A percentile compares a stretch with the other conserved stretches of the same genome.
Evolutionary conservation across 2,797 vertebrate genomes (phyloP).

Genomic region (Bradypodion ventrale): DNA sequence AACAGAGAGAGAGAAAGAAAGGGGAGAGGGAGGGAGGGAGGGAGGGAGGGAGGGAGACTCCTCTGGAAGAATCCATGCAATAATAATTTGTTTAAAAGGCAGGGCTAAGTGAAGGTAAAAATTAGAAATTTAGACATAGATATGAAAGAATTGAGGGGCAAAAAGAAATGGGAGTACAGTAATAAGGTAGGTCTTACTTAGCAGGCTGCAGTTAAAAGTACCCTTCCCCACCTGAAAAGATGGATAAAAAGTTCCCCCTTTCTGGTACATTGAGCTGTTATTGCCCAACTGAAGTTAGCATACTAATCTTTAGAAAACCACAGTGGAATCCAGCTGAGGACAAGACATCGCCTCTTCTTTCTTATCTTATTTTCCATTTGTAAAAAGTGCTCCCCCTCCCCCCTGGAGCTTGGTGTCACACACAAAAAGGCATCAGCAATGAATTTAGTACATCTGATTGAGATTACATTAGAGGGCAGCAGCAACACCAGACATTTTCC

Average conservation of each 20-base stretch:
- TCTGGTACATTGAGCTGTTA: background rate
- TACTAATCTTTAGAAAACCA: conserved; percentile 14
- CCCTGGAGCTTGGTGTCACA: conserved; percentile 39
- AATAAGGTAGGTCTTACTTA: background rate
- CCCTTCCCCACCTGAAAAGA: background rate
- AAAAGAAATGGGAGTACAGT: background rate
- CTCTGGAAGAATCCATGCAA: background rate
- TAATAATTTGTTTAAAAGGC: background rate
- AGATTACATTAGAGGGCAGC: conserved; percentile 50
- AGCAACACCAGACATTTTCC: conserved; percentile 33
- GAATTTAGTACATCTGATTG: conserved; percentile 54
- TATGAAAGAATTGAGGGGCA: background rate
- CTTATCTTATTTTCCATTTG: conserved; percentile 40
- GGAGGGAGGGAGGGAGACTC: too few relatives aligned
- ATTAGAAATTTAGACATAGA: background rate
- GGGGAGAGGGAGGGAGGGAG: too few relatives aligned
- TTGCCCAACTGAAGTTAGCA: background rate
- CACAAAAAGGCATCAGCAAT: conserved; percentile 29
- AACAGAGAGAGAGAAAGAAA: too few relatives aligned
- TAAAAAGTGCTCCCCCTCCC: conserved; percentile 24
- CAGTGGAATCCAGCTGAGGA: conserved; percentile 33
- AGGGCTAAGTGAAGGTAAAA: background rate
- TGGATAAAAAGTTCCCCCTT: background rate
- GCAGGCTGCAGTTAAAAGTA: background rate
- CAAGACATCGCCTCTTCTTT: conserved; percentile 44